Evolutionary conservation across 1,140 invertebrate genomes (phyloP), one percentile per base, ranked within the genome.

Genomic region (Mesaphorura yosii): DNA sequence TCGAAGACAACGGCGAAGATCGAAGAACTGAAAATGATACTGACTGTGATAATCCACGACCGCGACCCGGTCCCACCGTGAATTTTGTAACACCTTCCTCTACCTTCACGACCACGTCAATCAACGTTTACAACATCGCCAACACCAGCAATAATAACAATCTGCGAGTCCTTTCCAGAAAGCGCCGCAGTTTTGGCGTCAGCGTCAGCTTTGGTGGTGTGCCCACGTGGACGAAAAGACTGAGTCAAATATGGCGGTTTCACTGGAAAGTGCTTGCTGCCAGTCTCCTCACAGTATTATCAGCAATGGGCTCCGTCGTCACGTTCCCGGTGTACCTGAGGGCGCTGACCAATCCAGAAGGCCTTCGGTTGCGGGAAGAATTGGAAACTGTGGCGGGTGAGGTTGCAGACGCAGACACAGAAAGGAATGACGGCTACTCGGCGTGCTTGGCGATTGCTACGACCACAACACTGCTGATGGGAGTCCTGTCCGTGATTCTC

Each of bases 371-470:
- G n/a, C n/a, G n/a, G n/a, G n/a, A n/a, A n/a, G n/a, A n/a, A n/a
- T n/a, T n/a, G n/a, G 51, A 58, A 28, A 22, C 15, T 23, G 41
- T 54, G 0, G 48, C 57, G 12, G 31, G 45, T 10, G 29, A 47
- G 15, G 15, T 39, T 19, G 40, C 6, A 10, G 17, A 10, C 40
- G 6, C n/a, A n/a, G 17, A 17, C 17, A n/a, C n/a, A n/a, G n/a
- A n/a, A 27, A 31, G 26, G 19, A 53, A 51, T 44, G 53, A 60
- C 37, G 58, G 53, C 34, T 60, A 48, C 47, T 48, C 58, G 4
- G 58, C 53, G 0, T 60, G 58, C 28, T 27, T 60, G 14, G 20
- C 50, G 15, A 25, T 51, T n/a, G 20, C 47, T n/a, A 53, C 58
- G 6, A 29, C 53, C 20, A 22, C 45, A 28, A 51, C 50, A 23